Conservation (phyloP, 1,140 invertebrate genomes). For the Bombus confusus region DNA sequence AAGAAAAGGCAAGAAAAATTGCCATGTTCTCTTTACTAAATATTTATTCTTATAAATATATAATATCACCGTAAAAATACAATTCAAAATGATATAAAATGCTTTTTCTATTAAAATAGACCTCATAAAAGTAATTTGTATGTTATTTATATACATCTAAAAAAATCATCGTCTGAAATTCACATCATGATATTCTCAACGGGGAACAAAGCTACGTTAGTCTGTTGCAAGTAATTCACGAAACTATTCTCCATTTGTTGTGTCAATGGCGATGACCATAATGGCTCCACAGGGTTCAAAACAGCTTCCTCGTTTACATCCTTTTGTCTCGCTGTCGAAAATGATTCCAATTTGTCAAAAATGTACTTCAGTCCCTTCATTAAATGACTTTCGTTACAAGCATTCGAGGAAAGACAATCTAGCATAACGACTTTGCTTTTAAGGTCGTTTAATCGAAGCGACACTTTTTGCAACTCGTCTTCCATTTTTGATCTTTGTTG, state of each 20-base stretch:
- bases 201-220: neutral
- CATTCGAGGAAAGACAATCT: slow-evolving; percentile 12
- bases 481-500: slow-evolving; percentile 33
- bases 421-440: slow-evolving; percentile 37
- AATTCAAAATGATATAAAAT: neutral
- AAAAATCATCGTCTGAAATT: neutral
- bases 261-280: neutral
- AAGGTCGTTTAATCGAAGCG: slow-evolving; percentile 28
- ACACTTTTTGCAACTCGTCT: slow-evolving; percentile 33
- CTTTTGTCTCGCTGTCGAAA: neutral
- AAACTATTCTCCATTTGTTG: neutral
- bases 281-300: neutral
- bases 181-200: neutral
- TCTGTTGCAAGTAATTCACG: neutral
- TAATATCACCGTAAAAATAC: neutral
- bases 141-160: neutral
- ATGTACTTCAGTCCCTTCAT: slow-evolving; percentile 18
- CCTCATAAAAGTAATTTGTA: neutral
- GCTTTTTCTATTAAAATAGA: neutral
- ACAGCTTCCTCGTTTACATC: neutral
- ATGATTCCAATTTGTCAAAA: slow-evolving; percentile 32
- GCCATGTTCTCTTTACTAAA: neutral
- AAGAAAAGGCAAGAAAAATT: too few species aligned
- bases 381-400: slow-evolving; percentile 27
- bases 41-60: slow-evolving; percentile 1